Evolutionary conservation across 2,113 vertebrate species (phyloP).

Genomic region (Ictidomys tridecemlineatus): DNA sequence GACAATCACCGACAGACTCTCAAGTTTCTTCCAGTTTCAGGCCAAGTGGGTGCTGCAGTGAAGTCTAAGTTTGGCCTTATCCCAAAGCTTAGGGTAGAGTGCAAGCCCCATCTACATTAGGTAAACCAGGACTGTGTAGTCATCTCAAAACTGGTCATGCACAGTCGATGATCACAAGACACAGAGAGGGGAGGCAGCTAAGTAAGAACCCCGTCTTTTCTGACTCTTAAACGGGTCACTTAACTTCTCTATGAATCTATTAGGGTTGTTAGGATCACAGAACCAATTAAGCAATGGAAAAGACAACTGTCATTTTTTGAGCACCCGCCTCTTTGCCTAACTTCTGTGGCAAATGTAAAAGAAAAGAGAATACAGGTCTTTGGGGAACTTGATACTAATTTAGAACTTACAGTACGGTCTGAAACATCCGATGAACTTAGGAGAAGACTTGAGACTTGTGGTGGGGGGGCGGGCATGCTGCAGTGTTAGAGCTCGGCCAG

Average conservation of each 20-base stretch:
- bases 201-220: neutral
- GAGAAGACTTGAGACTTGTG: neutral
- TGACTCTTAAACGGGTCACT: neutral
- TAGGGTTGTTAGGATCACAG: neutral
- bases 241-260: neutral
- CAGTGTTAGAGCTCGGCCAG: neutral
- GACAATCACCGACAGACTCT: neutral
- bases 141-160: neutral
- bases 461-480: accelerated
- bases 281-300: neutral
- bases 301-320: neutral
- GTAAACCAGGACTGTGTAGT: neutral
- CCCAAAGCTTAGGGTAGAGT: neutral
- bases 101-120: neutral
- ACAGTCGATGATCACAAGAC: neutral
- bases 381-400: neutral
- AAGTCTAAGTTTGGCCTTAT: slow-evolving; percentile 25
- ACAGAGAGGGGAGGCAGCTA: neutral
- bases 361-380: neutral
- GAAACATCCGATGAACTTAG: neutral
- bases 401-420: neutral
- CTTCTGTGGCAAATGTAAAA: neutral
- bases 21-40: slow-evolving; percentile 3
- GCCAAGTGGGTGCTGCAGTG: neutral
- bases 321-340: neutral